phyloP scores from a whole-genome alignment of 2,888 invertebrate genomes.

The Leucania comma region DNA sequence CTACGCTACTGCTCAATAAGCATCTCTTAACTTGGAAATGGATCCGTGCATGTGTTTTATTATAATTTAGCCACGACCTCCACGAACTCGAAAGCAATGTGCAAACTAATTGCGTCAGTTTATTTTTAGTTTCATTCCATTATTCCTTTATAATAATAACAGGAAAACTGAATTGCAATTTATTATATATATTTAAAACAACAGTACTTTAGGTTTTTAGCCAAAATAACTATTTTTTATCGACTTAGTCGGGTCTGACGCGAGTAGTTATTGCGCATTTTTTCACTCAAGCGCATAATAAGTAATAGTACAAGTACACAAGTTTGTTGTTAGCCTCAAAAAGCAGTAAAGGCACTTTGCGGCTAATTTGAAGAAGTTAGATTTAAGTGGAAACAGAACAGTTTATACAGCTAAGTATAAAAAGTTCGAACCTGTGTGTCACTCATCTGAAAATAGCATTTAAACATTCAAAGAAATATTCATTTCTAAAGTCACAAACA shows the following conservation, averaged over 20 bases:
- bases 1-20: too few relatives aligned
- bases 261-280: too few relatives aligned
- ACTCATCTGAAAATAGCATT: not conserved
- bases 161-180: conserved; percentile 18
- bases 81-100: not conserved
- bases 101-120: not conserved
- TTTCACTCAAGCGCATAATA: too few relatives aligned
- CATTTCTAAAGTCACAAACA: conserved; percentile 6
- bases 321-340: not conserved
- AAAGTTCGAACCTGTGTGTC: not conserved
- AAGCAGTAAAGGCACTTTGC: too few relatives aligned
- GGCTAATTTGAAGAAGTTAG: too few relatives aligned
- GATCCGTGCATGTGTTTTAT: too few relatives aligned
- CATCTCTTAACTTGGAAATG: too few relatives aligned
- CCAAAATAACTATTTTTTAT: not conserved
- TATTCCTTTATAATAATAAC: conserved; percentile 14
- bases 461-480: not conserved
- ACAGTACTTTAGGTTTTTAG: not conserved
- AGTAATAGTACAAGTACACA: too few relatives aligned
- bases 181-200: conserved; percentile 20
- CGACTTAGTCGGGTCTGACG: not conserved
- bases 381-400: not conserved
- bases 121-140: conserved; percentile 4
- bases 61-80: not conserved
- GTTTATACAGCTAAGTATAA: not conserved